Evolutionary conservation across 1,140 invertebrate species (phyloP).

Genomic region (Sycophaga agraensis): DNA sequence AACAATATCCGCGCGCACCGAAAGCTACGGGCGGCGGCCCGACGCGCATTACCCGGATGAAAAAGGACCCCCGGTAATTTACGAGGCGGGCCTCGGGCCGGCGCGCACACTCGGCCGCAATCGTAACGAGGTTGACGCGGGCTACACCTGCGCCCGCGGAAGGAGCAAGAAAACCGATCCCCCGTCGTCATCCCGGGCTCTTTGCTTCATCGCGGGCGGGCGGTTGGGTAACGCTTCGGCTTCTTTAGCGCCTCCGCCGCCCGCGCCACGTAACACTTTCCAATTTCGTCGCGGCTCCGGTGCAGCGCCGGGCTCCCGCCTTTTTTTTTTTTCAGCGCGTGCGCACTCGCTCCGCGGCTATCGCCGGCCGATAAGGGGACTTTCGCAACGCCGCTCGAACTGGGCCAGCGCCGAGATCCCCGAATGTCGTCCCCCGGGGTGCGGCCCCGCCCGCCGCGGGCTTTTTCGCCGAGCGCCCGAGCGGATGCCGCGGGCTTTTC

Average conservation of each 20-base stretch:
- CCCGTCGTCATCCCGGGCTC: neutral
- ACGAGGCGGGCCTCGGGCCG: neutral
- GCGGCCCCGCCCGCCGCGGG: neutral
- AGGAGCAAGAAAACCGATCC: neutral
- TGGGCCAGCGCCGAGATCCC: too few relatives aligned
- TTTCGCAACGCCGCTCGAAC: too few relatives aligned
- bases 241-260: neutral
- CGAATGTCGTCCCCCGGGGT: too few relatives aligned
- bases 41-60: too few relatives aligned
- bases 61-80: neutral
- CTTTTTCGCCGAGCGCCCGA: neutral
- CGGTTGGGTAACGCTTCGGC: neutral
- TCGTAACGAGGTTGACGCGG: neutral
- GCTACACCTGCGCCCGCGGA: neutral
- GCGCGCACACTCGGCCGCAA: neutral
- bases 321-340: too few relatives aligned
- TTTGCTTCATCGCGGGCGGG: neutral
- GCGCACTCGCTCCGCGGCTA: neutral
- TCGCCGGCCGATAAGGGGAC: constrained; percentile 1
- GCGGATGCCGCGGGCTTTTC: too few relatives aligned
- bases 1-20: too few relatives aligned
- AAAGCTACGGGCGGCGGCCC: too few relatives aligned
- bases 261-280: constrained; percentile 18
- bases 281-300: constrained; percentile 9
- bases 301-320: neutral